Evolutionary conservation across 2,888 invertebrate species (phyloP), one percentile per base, ranked within the genome.

Genomic region (Drosophila antonietae): DNA sequence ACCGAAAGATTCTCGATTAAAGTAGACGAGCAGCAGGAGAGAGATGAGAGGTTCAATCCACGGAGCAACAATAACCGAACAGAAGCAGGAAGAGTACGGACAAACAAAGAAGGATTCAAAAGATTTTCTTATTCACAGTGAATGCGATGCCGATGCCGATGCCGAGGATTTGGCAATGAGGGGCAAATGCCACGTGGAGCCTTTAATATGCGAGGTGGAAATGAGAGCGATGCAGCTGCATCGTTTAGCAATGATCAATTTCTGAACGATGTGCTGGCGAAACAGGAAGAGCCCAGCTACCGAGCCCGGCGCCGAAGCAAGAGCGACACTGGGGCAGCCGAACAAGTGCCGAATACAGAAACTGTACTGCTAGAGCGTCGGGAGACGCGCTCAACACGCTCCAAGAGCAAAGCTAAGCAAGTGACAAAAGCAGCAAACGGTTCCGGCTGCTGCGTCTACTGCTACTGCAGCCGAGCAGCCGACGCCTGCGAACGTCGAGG

Each of bases 1-100:
- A 89, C 91, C 0, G 92, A 92, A 64, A 75, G 92, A 14, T 92
- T 91, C 65, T 81, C 81, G 0, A 4, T 83, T 0, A 84, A 78
- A 31, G n/a, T n/a, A n/a, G 65, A 46, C 9, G 74, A 69, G 14
- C 66, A 68, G 20, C 63, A 52, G 35, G 65, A 68, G 23, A 67
- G 61, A 33, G 28, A 52, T 18, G 63, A 68, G n/a, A 66, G 58
- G 18, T 20, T 12, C n/a, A 44, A 12, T n/a, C 9, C 14, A 18
- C 39, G 18, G 15, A 43, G 23, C 46, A 28, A 10, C 44, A 66
- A 1, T 35, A n/a, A 39, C 31, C 1, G 37, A 58, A 10, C 49
- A 46, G 18, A 68, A 52, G 15, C 64, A 59, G 15, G 74, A 80
- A 18, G 44, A 35, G 18, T 23, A 31, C 0, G 70, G n/a, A 64